A percentile compares a stretch with the other conserved stretches of the same genome.
Conservation (phyloP, 1,140 invertebrate species). For the silkworm (Bombyx mori) region DNA sequence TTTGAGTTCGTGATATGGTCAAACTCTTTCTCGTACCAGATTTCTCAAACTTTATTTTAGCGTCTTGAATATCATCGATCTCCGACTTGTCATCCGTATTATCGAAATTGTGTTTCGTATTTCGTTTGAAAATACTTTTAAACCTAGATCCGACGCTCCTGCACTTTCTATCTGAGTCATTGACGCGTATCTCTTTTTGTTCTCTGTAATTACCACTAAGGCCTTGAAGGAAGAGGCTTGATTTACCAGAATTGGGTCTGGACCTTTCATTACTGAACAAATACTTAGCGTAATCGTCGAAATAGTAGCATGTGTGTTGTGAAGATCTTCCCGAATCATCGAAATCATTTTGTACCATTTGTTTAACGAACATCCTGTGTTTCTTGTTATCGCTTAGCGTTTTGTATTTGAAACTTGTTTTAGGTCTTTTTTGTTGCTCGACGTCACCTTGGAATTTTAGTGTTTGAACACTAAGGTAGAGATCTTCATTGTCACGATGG, state of each 20-base stretch:
- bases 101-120: slow-evolving; percentile 13
- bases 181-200: slow-evolving; percentile 21
- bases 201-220: slow-evolving; percentile 6
- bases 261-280: slow-evolving; percentile 36
- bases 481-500: slow-evolving; percentile 21
- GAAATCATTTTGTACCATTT: slow-evolving; percentile 36
- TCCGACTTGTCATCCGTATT: not conserved
- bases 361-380: slow-evolving; percentile 60
- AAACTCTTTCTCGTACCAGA: slow-evolving; percentile 60
- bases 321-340: slow-evolving; percentile 30
- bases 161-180: slow-evolving; percentile 16
- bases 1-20: slow-evolving; percentile 57
- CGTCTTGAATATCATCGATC: slow-evolving; percentile 20
- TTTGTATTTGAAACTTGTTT: slow-evolving; percentile 56
- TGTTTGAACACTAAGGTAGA: slow-evolving; percentile 52
- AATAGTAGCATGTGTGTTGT: slow-evolving; percentile 41
- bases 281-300: slow-evolving; percentile 55
- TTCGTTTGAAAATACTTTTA: slow-evolving; percentile 2
- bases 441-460: slow-evolving; percentile 47
- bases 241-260: slow-evolving; percentile 37
- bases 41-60: slow-evolving; percentile 49
- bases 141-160: too few species aligned
- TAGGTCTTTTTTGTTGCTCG: slow-evolving; percentile 35
- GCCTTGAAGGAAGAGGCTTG: slow-evolving; percentile 30
- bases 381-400: slow-evolving; percentile 25